Evolutionary conservation across 1,140 invertebrate genomes (phyloP).

Genomic region (Papilio machaon): DNA sequence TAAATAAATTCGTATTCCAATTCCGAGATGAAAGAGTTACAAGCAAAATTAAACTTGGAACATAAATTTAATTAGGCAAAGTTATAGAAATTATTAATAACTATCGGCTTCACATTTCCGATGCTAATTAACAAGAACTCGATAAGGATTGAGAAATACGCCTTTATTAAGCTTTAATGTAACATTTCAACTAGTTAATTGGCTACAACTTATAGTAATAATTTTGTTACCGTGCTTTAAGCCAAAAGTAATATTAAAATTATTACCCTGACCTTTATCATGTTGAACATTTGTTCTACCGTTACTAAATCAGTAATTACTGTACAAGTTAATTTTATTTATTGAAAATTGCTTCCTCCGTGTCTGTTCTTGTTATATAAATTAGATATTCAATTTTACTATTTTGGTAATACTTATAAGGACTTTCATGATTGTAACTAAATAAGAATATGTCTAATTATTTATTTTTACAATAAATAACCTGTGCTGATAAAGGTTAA

Average conservation of each 20-base stretch:
- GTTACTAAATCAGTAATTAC: neutral
- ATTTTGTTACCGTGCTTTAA: neutral
- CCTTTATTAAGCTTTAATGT: slow-evolving; percentile 1
- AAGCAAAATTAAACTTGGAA: neutral
- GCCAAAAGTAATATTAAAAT: neutral
- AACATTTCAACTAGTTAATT: slow-evolving; percentile 8
- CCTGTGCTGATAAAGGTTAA: too few relatives aligned
- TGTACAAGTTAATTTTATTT: neutral
- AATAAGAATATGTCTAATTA: too few relatives aligned
- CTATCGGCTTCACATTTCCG: neutral
- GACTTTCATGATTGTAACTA: too few relatives aligned
- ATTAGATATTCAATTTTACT: neutral
- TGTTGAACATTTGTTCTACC: neutral
- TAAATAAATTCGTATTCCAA: neutral
- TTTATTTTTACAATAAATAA: too few relatives aligned
- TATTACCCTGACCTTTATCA: neutral
- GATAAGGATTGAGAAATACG: neutral
- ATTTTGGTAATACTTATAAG: too few relatives aligned
- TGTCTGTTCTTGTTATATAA: neutral
- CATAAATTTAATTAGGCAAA: neutral
- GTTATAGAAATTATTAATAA: neutral
- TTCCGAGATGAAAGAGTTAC: neutral
- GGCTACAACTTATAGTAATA: neutral
- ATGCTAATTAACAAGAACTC: neutral
- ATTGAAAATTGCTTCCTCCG: neutral